Base-by-base conservation (phyloP, 2,888 invertebrate genomes). In the Pristionchus exspectatus region DNA sequence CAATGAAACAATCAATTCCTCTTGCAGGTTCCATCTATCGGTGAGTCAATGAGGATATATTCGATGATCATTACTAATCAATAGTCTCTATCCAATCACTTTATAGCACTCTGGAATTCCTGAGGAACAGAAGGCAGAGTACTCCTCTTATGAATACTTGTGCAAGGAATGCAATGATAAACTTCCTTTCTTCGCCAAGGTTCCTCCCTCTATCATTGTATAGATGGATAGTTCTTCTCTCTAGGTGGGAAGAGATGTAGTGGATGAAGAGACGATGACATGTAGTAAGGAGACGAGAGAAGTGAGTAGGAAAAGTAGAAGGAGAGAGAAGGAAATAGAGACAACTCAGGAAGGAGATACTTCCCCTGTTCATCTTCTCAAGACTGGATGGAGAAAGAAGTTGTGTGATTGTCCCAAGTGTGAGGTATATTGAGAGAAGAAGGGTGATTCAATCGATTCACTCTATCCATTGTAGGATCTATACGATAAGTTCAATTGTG, bases 21-120 rank as follows among this genome's bases (percentile, higher is more conserved):
- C 21, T 56, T 56, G 18, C 56, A 56, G 56, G 56, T 97, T 97
- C 94, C 99, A 99, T 96, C 96, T 97, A 50, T 96, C 96, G 95
- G 97, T 97, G 95, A 92, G 95, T 93, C 21, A 24, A 33, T 81
- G 18, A 24, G 63, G n/a, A 63, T 63, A 63, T n/a, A 21, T 21
- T 56, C 24, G 2, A 24, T n/a, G 59, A 18, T 18, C 7, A 14
- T 30, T 21, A 72, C 33, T 24, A 74, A 38, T 30, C 10, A 33
- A 9, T 69, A 24, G 21, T 54, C 2, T 33, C 44, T 24, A 87
- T 38, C 27, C 27, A 30, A n/a, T 69, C 38, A 5, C 9, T 54
- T 54, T 83, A 12, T n/a, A 90, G 90, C 89, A 90, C 74, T 81
- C 87, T n/a, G 83, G 83, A 30, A 16, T 83, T 12, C 27, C 54